Conservation (phyloP, 2,113 vertebrate species). For the Alligator sinensis region DNA sequence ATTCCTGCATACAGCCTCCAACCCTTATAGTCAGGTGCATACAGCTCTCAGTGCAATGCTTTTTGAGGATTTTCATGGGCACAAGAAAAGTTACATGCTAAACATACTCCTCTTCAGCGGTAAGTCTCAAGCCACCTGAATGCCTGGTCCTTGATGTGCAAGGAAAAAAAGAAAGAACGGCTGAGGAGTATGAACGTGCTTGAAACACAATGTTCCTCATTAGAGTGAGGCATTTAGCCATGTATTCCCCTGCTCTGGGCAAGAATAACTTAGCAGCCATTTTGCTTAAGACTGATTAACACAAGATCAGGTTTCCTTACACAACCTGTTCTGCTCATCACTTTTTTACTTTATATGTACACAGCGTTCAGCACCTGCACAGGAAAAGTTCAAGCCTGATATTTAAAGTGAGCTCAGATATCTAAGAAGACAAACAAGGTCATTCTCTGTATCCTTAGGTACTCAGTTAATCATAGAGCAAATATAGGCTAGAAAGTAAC, state of each 20-base stretch:
- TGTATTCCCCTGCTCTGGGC: background rate
- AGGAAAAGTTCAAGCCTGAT: background rate
- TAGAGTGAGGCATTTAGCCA: background rate
- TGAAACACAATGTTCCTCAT: background rate
- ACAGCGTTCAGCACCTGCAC: background rate
- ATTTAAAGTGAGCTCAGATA: background rate
- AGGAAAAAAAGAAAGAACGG: background rate
- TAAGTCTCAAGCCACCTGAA: background rate
- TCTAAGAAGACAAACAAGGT: background rate
- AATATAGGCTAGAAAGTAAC: background rate
- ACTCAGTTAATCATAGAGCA: background rate
- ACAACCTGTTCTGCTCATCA: background rate
- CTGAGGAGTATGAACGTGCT: background rate
- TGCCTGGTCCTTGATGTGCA: background rate
- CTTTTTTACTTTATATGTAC: background rate
- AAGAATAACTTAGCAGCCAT: background rate
- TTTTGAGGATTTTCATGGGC: background rate
- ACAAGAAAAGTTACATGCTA: background rate
- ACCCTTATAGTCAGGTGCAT: background rate
- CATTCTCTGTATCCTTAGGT: background rate
- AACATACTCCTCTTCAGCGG: background rate
- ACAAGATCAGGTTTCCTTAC: background rate
- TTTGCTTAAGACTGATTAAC: background rate
- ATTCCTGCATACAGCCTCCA: too few relatives aligned
- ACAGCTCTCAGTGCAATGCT: background rate